Evolutionary conservation across 2,888 invertebrate genomes (phyloP).

Genomic region (Heliconius erato): DNA sequence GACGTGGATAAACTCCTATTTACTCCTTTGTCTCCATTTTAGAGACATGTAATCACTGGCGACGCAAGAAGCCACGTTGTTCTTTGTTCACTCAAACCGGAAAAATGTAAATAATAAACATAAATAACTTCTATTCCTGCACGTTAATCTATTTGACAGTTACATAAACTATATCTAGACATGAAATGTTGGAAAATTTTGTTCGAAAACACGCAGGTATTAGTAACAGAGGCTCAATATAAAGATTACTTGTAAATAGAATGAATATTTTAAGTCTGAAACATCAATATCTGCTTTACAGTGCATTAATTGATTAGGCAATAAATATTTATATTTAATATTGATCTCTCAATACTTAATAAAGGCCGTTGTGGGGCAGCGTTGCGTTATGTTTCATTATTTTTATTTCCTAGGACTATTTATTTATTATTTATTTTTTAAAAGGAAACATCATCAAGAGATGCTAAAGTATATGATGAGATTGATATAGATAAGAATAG

Average conservation of each 20-base stretch:
- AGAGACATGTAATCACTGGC: too few species aligned
- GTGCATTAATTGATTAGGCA: not conserved
- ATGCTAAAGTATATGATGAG: too few species aligned
- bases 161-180: not conserved
- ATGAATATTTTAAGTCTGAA: not conserved
- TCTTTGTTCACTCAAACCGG: not conserved
- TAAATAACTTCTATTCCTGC: not conserved
- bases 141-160: not conserved
- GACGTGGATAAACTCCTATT: not conserved
- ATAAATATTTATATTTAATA: constrained; percentile 6
- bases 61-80: too few species aligned
- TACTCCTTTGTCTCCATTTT: not conserved
- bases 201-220: not conserved
- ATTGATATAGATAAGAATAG: too few species aligned
- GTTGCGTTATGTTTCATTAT: too few species aligned
- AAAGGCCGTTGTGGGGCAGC: too few species aligned
- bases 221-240: not conserved
- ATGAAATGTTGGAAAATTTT: not conserved
- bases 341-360: not conserved
- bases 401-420: too few species aligned
- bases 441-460: too few species aligned
- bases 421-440: too few species aligned
- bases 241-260: not conserved
- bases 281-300: not conserved
- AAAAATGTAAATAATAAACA: not conserved